Evolutionary conservation across 2,888 invertebrate genomes (phyloP), one percentile per base, ranked within the genome.

Genomic region (Lapara coniferarum): DNA sequence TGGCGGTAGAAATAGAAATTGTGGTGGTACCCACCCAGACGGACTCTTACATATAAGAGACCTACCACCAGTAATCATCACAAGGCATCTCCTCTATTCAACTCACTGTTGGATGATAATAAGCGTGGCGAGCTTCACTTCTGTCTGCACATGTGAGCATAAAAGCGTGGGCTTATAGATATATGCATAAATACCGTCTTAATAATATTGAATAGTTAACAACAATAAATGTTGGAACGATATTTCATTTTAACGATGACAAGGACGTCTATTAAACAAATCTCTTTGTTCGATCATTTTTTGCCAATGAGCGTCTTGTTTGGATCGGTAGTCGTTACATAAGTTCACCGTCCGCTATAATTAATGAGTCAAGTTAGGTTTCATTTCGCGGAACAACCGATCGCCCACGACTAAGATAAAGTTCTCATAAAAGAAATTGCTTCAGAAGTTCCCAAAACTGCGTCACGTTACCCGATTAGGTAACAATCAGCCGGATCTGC

Each of bases 401-500:
- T 76, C 81, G 77, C 81, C 80, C 74, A 76, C 76, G 70, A 66
- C 49, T n/a, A 13, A 66, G 66, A 69, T 70, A 70, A 66, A 72
- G 19, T 70, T 63, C 59, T 67, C 57, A 59, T 63, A 70, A 67
- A 67, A 58, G 67, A 63, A 63, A 67, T 69, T 49, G 66, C 66
- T 69, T 56, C 55, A 66, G 53, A 69, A 66, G 66, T 69, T 66
- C 58, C 69, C 57, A 66, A 69, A 69, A 69, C 53, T 69, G 66
- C 90, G 89, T 90, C 88, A 88, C 80, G 79, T 78, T 77, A 77
- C 75, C 72, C 79, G 82, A 85, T 92, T 91, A 90, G 84, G 89
- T 89, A 91, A 91, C 89, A 76, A 87, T 86, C 87, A 86, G 85
- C 92, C 90, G 91, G 92, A 92, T 89, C 89, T 88, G 85, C 84